Base-by-base conservation (phyloP, 2,113 vertebrate genomes). In the Pygoscelis adeliae region DNA sequence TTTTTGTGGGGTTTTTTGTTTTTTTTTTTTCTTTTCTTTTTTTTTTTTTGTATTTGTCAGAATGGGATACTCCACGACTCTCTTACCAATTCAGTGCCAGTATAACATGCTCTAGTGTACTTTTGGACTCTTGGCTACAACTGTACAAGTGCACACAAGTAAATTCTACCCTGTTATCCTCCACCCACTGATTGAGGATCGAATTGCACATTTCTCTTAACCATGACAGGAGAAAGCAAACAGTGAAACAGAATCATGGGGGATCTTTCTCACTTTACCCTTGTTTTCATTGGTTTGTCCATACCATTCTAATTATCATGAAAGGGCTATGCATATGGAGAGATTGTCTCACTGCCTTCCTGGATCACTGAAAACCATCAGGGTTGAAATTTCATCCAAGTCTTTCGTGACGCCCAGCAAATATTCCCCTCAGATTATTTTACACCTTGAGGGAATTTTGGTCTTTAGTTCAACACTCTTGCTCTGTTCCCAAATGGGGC, bases 131-230 rank as follows among this genome's bases (percentile, higher is more conserved):
- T 98, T 99, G 98, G 99, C 99, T 99, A 99, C 98, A 96, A 98
- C 98, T 98, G 98, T 98, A 98, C 98, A 98, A 99, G 98, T 99
- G 98, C 98, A 99, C 98, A 98, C 98, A 98, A 98, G 98, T 98
- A 98, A 98, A 98, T 98, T 98, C 98, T 99, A 99, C 99, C 98
- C 98, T 98, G 99, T 99, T 98, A 98, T 98, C 98, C 98, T 98
- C 98, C 97, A 98, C 98, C 98, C 98, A 98, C 98, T 97, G 98
- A 98, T 91, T 98, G 98, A 98, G 98, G 98, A 98, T 98, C 98
- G 86, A 97, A 98, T 98, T 99, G 98, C 98, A 98, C 98, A 98
- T 99, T 98, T 99, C 98, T 99, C 98, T 98, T 98, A 97, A 98
- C 98, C 98, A 98, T 98, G 98, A 98, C 98, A 98, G 98, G 98